Percentiles rank a stretch among this genome's conserved stretches.
phyloP scores from a whole-genome alignment of 2,888 invertebrate species.

The Euphydryas editha region DNA sequence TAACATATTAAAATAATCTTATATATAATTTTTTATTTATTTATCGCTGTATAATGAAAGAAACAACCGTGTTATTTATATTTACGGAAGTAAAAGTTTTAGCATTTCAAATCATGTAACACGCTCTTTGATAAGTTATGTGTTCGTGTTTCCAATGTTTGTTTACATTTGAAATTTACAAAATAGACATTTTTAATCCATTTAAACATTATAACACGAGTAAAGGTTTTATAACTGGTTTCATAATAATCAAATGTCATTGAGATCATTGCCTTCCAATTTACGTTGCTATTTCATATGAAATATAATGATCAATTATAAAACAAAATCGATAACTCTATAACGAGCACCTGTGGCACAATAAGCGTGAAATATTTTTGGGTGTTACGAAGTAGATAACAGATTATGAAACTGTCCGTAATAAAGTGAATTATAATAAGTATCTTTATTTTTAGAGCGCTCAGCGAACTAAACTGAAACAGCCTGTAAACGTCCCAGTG shows the following conservation, averaged over 20 bases:
- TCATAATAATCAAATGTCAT: constrained; percentile 4
- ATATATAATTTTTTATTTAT: too few species aligned
- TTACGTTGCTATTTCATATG: not conserved
- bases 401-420: not conserved
- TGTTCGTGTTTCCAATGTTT: not conserved
- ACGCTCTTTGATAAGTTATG: too few species aligned
- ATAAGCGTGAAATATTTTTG: not conserved
- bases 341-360: not conserved
- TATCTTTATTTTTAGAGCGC: not conserved
- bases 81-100: too few species aligned
- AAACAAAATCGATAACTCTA: not conserved
- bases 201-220: not conserved
- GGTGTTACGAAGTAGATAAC: not conserved
- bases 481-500: too few species aligned
- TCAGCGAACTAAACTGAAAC: too few species aligned
- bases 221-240: not conserved
- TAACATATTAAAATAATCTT: too few species aligned
- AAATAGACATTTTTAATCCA: not conserved
- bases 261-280: not conserved
- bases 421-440: not conserved
- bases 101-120: too few species aligned
- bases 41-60: too few species aligned
- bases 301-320: not conserved
- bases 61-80: too few species aligned
- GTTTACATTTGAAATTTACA: not conserved